Percentiles rank a stretch among this genome's conserved stretches.
Evolutionary conservation across 1,140 invertebrate genomes (phyloP).

Genomic region (Drosophila jambulina): DNA sequence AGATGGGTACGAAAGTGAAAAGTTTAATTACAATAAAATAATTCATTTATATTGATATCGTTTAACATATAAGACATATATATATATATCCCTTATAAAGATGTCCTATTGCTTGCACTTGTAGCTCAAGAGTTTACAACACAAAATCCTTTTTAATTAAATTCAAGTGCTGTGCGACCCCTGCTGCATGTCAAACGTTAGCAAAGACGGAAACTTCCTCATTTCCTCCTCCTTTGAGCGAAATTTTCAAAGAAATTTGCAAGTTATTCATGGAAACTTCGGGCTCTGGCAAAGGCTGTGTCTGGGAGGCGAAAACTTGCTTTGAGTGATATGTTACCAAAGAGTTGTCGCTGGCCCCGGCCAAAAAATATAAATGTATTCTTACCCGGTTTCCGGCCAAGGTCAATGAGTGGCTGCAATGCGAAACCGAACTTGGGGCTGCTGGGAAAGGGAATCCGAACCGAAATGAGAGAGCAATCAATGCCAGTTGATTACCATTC

Average conservation of each 20-base stretch:
- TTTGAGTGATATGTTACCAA: conserved; percentile 49
- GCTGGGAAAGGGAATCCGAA: neutral
- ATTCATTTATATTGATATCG: too few relatives aligned
- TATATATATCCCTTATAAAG: neutral
- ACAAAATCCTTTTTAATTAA: conserved; percentile 73
- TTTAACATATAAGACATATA: neutral
- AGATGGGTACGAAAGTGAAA: neutral
- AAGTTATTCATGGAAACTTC: conserved; percentile 51
- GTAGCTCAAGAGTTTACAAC: conserved; percentile 64
- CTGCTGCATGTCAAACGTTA: conserved; percentile 50
- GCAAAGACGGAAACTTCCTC: conserved; percentile 38
- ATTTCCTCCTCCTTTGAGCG: conserved; percentile 33
- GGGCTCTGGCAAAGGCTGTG: neutral
- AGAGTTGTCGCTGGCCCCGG: conserved; percentile 43
- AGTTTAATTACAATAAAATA: neutral
- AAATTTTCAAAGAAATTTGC: conserved; percentile 59
- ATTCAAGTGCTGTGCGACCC: conserved; percentile 60
- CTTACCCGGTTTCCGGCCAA: conserved; percentile 12
- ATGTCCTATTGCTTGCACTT: conserved; percentile 26
- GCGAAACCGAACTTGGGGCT: conserved; percentile 13
- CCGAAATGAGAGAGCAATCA: conserved; percentile 37
- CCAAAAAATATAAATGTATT: conserved; percentile 20
- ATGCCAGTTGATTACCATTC: conserved; percentile 50
- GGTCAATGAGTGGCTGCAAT: conserved; percentile 35
- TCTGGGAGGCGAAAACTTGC: conserved; percentile 28